These are phyloP conservation scores for Pseudomugil tenellus DNA, from an alignment of 2,797 vertebrate species.

Conservation along the genomic window DNA sequence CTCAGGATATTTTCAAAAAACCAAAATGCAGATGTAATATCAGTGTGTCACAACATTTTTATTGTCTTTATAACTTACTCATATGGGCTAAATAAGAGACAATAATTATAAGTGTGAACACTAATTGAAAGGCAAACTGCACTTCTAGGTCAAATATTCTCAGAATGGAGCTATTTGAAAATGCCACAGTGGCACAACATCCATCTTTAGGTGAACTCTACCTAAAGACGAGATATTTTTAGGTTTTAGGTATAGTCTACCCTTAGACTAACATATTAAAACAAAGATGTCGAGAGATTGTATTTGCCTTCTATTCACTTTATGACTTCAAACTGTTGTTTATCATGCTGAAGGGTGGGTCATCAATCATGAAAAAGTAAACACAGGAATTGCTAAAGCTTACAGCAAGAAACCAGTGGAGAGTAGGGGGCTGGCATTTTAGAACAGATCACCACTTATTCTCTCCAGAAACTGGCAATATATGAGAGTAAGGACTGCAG, in stretches of 20 bases:
- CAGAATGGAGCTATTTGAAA: no score
- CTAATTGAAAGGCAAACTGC: not conserved
- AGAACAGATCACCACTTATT: not conserved
- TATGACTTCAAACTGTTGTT: not conserved
- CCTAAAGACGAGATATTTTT: not conserved
- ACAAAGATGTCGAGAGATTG: not conserved
- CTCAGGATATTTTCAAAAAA: not conserved
- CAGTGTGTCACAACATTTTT: not conserved
- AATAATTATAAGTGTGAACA: not conserved
- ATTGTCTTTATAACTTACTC: no score
- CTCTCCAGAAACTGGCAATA: no score
- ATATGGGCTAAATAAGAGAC: no score
- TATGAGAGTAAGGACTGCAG: not conserved
- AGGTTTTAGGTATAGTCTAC: not conserved
- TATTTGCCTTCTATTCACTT: not conserved
- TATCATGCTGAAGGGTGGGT: constrained; percentile 1
- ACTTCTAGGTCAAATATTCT: not conserved
- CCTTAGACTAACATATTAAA: not conserved
- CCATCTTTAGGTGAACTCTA: no score
- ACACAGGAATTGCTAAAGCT: not conserved
- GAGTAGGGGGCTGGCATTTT: not conserved
- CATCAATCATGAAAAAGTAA: not conserved
- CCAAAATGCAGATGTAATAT: not conserved
- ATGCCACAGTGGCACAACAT: no score
- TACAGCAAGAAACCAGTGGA: not conserved